These are phyloP conservation scores for Rhingia rostrata DNA, from an alignment of 2,888 invertebrate species.

Conservation along the genomic window DNA sequence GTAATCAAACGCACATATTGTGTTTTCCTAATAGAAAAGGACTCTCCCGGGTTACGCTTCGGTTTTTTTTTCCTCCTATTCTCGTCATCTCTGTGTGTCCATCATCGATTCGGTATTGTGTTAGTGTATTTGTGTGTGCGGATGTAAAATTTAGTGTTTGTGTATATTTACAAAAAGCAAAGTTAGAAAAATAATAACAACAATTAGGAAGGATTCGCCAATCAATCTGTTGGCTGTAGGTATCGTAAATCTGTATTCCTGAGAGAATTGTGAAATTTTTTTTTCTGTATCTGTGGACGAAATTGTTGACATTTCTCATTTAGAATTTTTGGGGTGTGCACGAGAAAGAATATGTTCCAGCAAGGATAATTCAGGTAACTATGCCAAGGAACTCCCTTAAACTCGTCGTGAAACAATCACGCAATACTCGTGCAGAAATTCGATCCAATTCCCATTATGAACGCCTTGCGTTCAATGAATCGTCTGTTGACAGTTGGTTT, in stretches of 20 bases:
- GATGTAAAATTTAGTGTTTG: slow-evolving; percentile 38
- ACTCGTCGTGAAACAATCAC: background rate
- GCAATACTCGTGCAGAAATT: background rate
- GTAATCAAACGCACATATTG: slow-evolving; percentile 45
- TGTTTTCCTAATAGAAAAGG: slow-evolving; percentile 23
- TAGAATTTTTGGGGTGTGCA: slow-evolving; percentile 33
- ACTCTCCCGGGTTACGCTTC: slow-evolving; percentile 62
- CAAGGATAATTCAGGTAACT: slow-evolving; percentile 57
- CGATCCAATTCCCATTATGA: slow-evolving; percentile 21
- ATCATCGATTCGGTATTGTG: slow-evolving; percentile 66
- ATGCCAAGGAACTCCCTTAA: slow-evolving; percentile 14
- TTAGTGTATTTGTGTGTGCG: slow-evolving; percentile 47
- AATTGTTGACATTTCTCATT: slow-evolving; percentile 61
- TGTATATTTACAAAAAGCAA: slow-evolving; percentile 63
- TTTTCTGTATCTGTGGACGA: slow-evolving; percentile 47
- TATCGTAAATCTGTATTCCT: background rate
- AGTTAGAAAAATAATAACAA: slow-evolving; percentile 35
- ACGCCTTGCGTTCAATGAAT: slow-evolving; percentile 18
- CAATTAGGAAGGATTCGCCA: slow-evolving; percentile 6
- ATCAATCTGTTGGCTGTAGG: background rate
- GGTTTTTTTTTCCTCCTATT: slow-evolving; percentile 30
- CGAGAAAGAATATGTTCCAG: slow-evolving; percentile 25
- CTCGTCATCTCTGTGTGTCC: slow-evolving; percentile 43
- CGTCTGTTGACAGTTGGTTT: slow-evolving; percentile 68
- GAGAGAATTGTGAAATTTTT: slow-evolving; percentile 25